phyloP scores from a whole-genome alignment of 1,140 invertebrate species.

The Laupala kohalensis region DNA sequence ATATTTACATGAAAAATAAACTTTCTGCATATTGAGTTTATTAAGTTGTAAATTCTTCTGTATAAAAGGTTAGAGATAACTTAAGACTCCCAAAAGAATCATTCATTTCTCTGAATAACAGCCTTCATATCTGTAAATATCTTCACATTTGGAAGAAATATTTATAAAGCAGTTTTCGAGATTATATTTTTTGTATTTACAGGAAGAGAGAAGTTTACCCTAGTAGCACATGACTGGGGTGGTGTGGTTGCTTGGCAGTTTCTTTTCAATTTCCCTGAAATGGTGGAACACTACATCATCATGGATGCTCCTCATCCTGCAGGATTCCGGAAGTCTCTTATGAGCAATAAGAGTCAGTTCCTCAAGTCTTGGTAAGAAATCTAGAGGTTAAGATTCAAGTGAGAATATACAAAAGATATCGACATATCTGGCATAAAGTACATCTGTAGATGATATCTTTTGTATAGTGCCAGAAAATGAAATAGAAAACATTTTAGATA shows the following conservation, averaged over 20 bases:
- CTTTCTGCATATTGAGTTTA: no score
- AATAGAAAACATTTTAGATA: no score
- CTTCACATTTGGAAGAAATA: no score
- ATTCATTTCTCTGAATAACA: no score
- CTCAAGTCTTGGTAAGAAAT: constrained; percentile 37
- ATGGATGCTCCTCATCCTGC: constrained; percentile 31
- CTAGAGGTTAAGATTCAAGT: neutral
- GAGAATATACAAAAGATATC: neutral
- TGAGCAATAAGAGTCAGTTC: constrained; percentile 32
- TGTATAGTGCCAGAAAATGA: no score
- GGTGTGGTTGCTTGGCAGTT: constrained; percentile 40
- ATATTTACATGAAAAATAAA: no score
- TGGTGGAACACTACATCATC: constrained; percentile 42
- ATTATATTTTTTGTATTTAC: neutral
- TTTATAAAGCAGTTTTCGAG: no score
- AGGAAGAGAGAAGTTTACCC: constrained; percentile 38
- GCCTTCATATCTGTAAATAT: no score
- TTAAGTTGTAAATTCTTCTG: no score
- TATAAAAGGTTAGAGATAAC: no score
- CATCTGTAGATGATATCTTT: neutral
- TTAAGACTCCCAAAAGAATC: no score
- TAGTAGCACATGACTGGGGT: constrained; percentile 61
- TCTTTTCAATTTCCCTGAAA: constrained; percentile 38
- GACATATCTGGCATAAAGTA: no score
- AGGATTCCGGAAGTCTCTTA: neutral